A percentile compares a stretch with the other conserved stretches of the same genome.
Conservation (phyloP, 2,113 vertebrate genomes). For the Tupaia chinensis region DNA sequence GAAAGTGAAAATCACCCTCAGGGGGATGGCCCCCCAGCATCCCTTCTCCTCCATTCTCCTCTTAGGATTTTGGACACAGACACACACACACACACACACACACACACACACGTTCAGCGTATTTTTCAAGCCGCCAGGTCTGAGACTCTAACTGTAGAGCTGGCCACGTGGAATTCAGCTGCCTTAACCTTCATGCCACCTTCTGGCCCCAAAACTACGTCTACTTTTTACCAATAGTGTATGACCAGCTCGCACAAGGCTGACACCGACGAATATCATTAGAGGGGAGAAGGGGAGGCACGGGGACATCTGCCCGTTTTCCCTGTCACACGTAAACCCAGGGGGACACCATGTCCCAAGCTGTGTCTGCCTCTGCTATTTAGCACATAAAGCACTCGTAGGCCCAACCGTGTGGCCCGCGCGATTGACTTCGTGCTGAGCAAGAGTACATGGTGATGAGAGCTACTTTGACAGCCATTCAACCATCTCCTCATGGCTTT, state of each 20-base stretch:
- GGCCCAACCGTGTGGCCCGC: neutral
- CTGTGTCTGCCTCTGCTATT: neutral
- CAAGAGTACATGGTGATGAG: neutral
- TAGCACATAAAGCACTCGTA: neutral
- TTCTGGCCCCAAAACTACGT: no score
- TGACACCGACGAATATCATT: neutral
- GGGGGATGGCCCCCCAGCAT: no score
- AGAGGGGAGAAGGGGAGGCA: neutral
- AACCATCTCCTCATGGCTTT: neutral
- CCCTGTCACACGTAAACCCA: accelerated
- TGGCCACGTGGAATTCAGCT: no score
- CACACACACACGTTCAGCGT: no score
- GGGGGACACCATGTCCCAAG: neutral
- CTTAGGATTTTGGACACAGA: no score
- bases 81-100: no score
- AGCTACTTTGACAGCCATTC: neutral
- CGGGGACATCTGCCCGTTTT: neutral
- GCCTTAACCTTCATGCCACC: no score
- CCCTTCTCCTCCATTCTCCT: no score
- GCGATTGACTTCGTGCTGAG: neutral
- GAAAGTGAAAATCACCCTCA: no score
- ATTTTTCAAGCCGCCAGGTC: no score
- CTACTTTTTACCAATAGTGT: accelerated
- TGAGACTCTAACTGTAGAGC: no score
- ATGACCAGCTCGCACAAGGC: neutral